Percentiles rank a stretch among this genome's conserved stretches.
Conservation (phyloP, 2,797 vertebrate genomes). For the Lithobates sylvaticus region DNA sequence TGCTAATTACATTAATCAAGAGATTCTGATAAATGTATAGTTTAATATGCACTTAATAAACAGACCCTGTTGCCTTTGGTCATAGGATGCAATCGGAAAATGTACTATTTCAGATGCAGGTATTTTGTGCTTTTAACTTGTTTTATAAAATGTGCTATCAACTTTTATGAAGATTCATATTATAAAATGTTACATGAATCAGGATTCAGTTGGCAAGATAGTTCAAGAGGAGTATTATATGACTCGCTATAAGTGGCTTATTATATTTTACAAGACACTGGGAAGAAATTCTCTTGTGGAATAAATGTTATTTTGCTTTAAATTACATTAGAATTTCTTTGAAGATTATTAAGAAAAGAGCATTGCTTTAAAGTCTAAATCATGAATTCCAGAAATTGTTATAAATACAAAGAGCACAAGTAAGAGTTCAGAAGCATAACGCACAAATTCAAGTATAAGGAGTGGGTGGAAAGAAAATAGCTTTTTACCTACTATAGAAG, state of each 20-base stretch:
- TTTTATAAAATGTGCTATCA: neutral
- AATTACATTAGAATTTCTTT: slow-evolving; percentile 54
- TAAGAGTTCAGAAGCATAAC: slow-evolving; percentile 53
- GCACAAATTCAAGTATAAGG: slow-evolving; percentile 59
- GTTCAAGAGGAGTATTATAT: slow-evolving; percentile 38
- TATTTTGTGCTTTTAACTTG: neutral
- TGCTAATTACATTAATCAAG: too few species aligned
- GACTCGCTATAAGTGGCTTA: slow-evolving; percentile 18
- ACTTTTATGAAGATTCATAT: neutral
- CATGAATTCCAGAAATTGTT: slow-evolving; percentile 58
- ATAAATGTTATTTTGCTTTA: slow-evolving; percentile 45
- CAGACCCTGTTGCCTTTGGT: neutral
- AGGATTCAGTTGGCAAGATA: slow-evolving; percentile 8
- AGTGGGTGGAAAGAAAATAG: slow-evolving; percentile 62
- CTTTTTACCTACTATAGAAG: slow-evolving; percentile 56
- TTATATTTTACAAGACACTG: slow-evolving; percentile 34
- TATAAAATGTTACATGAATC: slow-evolving; percentile 13
- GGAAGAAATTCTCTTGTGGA: neutral
- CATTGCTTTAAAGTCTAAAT: slow-evolving; percentile 57
- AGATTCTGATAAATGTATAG: neutral
- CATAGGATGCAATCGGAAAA: neutral
- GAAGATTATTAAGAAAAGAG: slow-evolving; percentile 50
- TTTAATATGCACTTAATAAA: neutral
- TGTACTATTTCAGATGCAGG: neutral
- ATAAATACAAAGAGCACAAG: slow-evolving; percentile 52